Evolutionary conservation across 2,888 invertebrate genomes (phyloP).

Genomic region (Caenorhabditis sp.): DNA sequence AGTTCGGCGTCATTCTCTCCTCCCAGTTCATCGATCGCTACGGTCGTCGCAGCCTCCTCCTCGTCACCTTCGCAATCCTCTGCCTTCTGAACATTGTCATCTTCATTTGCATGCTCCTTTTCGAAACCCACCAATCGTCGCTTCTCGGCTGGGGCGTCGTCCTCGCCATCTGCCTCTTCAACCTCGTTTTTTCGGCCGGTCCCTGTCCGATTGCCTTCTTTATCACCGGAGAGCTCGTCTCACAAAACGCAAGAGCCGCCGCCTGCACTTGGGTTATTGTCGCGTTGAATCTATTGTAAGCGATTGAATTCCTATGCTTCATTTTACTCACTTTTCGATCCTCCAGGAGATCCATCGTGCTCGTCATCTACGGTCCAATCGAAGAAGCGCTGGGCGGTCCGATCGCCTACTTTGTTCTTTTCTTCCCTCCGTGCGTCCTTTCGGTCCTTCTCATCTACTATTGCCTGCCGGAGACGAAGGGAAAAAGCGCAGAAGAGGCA

Average conservation of each 20-base stretch:
- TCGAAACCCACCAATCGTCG: constrained; percentile 29
- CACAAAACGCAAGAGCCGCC: constrained; percentile 36
- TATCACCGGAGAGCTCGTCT: constrained; percentile 49
- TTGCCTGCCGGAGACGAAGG: constrained; percentile 55
- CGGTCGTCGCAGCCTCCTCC: constrained; percentile 48
- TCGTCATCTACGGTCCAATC: constrained; percentile 38
- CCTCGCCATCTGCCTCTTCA: constrained; percentile 46
- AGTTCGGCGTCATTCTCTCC: constrained; percentile 45
- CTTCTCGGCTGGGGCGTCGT: constrained; percentile 39
- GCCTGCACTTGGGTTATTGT: constrained; percentile 44
- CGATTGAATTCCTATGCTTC: background rate
- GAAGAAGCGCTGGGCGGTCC: constrained; percentile 38
- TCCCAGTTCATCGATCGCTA: constrained; percentile 39
- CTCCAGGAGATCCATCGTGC: constrained; percentile 44
- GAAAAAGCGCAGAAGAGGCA: constrained; percentile 36
- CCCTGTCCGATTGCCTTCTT: constrained; percentile 51
- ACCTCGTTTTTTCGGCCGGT: constrained; percentile 40
- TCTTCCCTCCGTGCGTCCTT: constrained; percentile 44
- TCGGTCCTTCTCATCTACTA: constrained; percentile 35
- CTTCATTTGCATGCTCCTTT: constrained; percentile 59
- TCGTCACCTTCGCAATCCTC: constrained; percentile 27
- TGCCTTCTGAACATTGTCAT: constrained; percentile 58
- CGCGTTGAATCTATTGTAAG: constrained; percentile 30
- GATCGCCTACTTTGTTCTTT: constrained; percentile 30
- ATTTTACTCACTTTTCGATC: background rate